Evolutionary conservation across 1,140 invertebrate species (phyloP), one percentile per base, ranked within the genome.

Genomic region (Drosophila oshimai): DNA sequence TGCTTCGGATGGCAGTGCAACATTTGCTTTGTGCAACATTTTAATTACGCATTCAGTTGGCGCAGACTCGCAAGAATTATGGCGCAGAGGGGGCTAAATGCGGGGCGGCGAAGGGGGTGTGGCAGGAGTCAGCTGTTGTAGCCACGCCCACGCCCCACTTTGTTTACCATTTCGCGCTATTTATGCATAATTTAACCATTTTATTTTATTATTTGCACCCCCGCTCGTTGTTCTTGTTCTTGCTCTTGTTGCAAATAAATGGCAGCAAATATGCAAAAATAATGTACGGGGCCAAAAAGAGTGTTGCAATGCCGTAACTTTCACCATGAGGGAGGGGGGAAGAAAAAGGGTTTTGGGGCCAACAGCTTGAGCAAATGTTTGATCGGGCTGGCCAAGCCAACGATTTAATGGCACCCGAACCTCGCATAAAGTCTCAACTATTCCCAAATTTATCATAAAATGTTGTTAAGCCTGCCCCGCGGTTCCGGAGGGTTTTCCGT

Each of bases 1-100:
- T 50, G 33, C 58, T 44, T 45, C 26, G 22, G 36, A 9, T 49
- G 58, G 53, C 57, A 84, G 62, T 58, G 60, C 50, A 65, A 65
- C 61, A 65, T 65, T 65, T 71, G 68, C 68, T 72, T 72, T 72
- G 69, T 77, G 62, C 45, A 74, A 68, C 75, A 71, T 80, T 89
- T 89, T 89, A 80, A 89, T 89, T 86, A 80, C 79, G 73, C 72
- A 80, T 89, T 80, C 75, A 86, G 72, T 89, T 87, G 53, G 64
- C 64, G 57, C 58, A 74, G 47, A 60, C 72, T 55, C 31, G 36
- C 37, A 61, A 36, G 31, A 71, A 51, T 80, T 60, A 81, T 81
- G 51, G 58, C 61, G 17, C 41, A 42, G 46, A 29, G 34, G 13
- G 39, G 33, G 22, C 42, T 39, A 65, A 72, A 33, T 61, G 28